Evolutionary conservation across 1,140 invertebrate genomes (phyloP), one percentile per base, ranked within the genome.

Genomic region (Drosophila subobscura): DNA sequence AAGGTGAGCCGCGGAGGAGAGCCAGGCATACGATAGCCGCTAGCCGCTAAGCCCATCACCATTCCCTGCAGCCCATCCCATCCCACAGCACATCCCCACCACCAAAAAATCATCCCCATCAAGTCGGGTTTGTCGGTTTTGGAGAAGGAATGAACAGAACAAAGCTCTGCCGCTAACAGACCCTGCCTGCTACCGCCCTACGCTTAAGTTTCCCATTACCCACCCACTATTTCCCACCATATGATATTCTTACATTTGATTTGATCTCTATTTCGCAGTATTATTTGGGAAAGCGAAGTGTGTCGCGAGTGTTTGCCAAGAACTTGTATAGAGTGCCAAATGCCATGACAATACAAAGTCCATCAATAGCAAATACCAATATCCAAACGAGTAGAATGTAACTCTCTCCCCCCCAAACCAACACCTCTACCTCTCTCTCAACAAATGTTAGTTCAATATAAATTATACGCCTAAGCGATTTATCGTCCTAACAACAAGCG

Each of bases 1-100:
- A 95, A 95, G 92, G 95, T 95, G 91, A 90, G 90, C 59, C 10
- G 4, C 8, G 20, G 33, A 14, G 23, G 14, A 7, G 10, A n/a
- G 12, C 7, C 29, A 56, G 29, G n/a, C 16, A 22, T 10, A 23
- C 44, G 37, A 54, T 40, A 33, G 16, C 56, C 25, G 7, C 25
- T 55, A 29, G 25, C 54, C 29, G 14, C 8, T 22, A 23, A 23
- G 40, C 23, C n/a, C 52, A 46, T 23, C 20, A 14, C 60, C 27
- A 44, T 68, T 56, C 29, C 8, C 29, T 8, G 8, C 29, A 20
- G 16, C 50, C 33, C 52, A 55, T 52, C 40, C 59, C 59, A 56
- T 68, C 45, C 40, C 59, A 70, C 37, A 74, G 54, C 14, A 33
- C 45, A 29, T 29, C 2, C 27, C 44, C 23, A 50, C 6, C 50